Evolutionary conservation across 92 coral and sea anemone genomes (phyloP), one percentile per base, ranked within the genome.

Genomic region (Scolanthus callimorphus): DNA sequence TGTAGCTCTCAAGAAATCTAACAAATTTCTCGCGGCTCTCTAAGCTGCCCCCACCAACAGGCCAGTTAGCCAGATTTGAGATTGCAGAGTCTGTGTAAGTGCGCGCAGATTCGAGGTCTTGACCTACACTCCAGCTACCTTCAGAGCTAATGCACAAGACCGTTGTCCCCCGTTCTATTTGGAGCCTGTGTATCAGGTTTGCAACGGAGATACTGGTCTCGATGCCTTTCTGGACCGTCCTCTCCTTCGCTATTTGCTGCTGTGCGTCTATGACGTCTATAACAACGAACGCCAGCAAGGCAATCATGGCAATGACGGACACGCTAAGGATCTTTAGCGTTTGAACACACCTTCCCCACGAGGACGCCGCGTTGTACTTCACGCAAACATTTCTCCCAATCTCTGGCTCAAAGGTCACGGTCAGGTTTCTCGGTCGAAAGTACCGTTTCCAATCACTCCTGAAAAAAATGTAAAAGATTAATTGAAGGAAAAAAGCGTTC

Each of bases 111-210:
- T 67, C 47, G 38, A 81, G 39, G 4, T 55, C 44, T 1, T 61
- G n/a, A 1, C n/a, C 43, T 30, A 73, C 52, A 1, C 29, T 29
- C 3, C 43, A 46, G 21, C 43, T 61, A 10, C 62, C 58, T 0
- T 29, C 27, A 17, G 94, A 81, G 45, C 81, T 70, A 24, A 85
- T 50, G 30, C 79, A 80, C 70, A 85, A 20, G 6, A 71, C 88
- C 0, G 87, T 76, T 6, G 76, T 34, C 2, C 88, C 94, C 21
- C 94, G 77, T 43, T 85, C 88, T 8, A 71, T 78, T 65, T 85
- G 94, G 23, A 85, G 37, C 10, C 44, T 61, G 65, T 84, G 91
- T 13, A 84, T 78, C 55, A 84, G 27, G 21, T 25, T 41, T 12
- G 91, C 91, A n/a, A 73, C 77, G 17, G 55, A 47, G 9, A 79